A percentile compares a stretch with the other conserved stretches of the same genome.
These are phyloP conservation scores for Furnarius figulus DNA, from an alignment of 2,113 vertebrate genomes.

Conservation along the genomic window DNA sequence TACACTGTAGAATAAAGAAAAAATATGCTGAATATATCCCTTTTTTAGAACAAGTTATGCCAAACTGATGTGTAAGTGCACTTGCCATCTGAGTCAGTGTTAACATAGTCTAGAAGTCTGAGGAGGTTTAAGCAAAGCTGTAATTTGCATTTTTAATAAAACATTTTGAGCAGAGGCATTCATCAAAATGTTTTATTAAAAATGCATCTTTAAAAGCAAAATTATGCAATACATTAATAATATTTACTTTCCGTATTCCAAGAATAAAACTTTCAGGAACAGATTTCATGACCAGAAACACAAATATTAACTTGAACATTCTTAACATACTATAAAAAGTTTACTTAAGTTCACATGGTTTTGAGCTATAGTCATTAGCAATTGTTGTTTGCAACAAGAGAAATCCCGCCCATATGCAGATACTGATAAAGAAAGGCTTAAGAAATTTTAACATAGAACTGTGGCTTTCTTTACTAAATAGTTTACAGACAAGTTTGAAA, in stretches of 20 bases:
- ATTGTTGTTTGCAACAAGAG: neutral
- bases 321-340: neutral
- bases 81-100: neutral
- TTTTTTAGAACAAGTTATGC: neutral
- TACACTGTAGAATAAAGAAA: neutral
- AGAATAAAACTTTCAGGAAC: neutral
- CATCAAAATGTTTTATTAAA: neutral
- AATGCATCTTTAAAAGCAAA: neutral
- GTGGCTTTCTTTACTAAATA: neutral
- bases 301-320: neutral
- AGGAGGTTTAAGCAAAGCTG: neutral
- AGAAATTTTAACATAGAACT: neutral
- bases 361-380: neutral
- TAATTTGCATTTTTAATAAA: neutral
- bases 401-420: neutral
- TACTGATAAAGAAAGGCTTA: neutral
- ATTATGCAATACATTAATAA: neutral
- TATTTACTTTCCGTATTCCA: neutral
- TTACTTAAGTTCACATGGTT: neutral
- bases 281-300: neutral
- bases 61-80: neutral
- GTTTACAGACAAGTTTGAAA: neutral
- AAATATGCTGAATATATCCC: neutral
- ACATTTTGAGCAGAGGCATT: neutral
- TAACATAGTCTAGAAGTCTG: neutral